Percentiles rank a stretch among this genome's conserved stretches.
Evolutionary conservation across 2,797 vertebrate species (phyloP).

Genomic region (Acipenser transmontanus): DNA sequence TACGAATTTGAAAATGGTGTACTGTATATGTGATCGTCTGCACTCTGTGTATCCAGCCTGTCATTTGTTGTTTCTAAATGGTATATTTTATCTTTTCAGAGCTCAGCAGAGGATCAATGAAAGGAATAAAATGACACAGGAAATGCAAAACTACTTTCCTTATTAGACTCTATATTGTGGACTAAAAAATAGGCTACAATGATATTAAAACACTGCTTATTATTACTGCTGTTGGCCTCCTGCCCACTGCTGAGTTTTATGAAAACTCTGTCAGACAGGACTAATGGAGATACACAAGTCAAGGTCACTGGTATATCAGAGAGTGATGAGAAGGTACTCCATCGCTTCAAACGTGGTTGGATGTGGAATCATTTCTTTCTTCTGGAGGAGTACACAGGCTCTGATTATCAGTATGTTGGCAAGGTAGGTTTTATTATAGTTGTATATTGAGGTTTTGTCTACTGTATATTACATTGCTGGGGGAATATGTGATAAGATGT

Average conservation of each 20-base stretch:
- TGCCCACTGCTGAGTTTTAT: slow-evolving; percentile 44
- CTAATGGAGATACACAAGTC: slow-evolving; percentile 47
- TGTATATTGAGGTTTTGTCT: too few species aligned
- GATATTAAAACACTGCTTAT: slow-evolving; percentile 51
- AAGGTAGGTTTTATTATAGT: slow-evolving; percentile 67
- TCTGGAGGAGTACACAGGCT: slow-evolving; percentile 90
- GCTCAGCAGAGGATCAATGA: slow-evolving; percentile 34
- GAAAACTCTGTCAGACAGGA: slow-evolving; percentile 44
- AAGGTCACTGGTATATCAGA: slow-evolving; percentile 53
- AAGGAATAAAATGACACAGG: slow-evolving; percentile 58
- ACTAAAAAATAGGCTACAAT: slow-evolving; percentile 59
- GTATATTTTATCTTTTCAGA: slow-evolving; percentile 37
- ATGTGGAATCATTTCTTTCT: slow-evolving; percentile 99
- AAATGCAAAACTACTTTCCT: slow-evolving; percentile 37
- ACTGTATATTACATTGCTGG: too few species aligned
- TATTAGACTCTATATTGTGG: slow-evolving; percentile 45
- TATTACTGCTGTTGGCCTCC: slow-evolving; percentile 49
- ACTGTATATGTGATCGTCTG: too few species aligned
- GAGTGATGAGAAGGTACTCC: slow-evolving; percentile 65
- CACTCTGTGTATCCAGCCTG: too few species aligned
- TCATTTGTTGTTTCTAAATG: too few species aligned
- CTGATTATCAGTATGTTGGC: slow-evolving; percentile 93
- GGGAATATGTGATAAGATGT: too few species aligned
- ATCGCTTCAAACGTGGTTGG: slow-evolving; percentile 91
- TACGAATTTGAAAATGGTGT: too few species aligned